Base-by-base conservation (phyloP, 92 coral and sea anemone species). In the Parazoanthus swiftii region DNA sequence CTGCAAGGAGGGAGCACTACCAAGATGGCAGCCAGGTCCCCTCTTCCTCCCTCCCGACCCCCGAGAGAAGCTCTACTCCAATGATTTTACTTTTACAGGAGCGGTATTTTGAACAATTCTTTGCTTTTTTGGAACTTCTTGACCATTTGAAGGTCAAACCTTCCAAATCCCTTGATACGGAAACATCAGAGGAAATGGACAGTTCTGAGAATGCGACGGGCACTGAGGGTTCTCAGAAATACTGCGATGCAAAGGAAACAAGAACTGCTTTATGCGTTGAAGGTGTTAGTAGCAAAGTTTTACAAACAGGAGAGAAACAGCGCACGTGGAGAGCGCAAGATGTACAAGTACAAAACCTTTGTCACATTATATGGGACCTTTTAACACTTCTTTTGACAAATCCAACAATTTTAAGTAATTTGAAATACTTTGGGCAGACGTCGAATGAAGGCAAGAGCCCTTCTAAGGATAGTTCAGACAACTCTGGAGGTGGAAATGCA, bases 321-420 rank as follows among this genome's bases (percentile, higher is more conserved):
- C 25, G 26, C 13, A 70, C 46, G 8, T 51, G 20, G 38, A 46
- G 33, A 70, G 42, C 87, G 26, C 87, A 84, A 56, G 94, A 91
- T 89, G 89, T 88, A 74, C 93, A 93, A 21, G 92, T 94, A 54
- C 94, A 96, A 85, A 89, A 81, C 84, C 89, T 96, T 39, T 96
- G 95, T 42, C 95, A 95, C 11, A 90, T 96, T 58, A 94, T 95
- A 59, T 96, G 99, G 99, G 99, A 96, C 79, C 91, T 96, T 9
- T 87, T 96, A 79, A 92, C 91, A 89, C 93, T 96, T 73, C 89
- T 96, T 81, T 98, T 98, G 3, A 96, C 99, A 44, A 96, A 95
- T 66, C 98, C 92, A 54, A 81, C 95, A 16, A 90, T 96, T 70
- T 92, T 92, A 37, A 92, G 88, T 67, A 91, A 92, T 77, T 88